Percentiles rank a stretch among this genome's conserved stretches.
phyloP scores from a whole-genome alignment of 2,113 vertebrate species.

The Cyphomyrus plagiostoma region DNA sequence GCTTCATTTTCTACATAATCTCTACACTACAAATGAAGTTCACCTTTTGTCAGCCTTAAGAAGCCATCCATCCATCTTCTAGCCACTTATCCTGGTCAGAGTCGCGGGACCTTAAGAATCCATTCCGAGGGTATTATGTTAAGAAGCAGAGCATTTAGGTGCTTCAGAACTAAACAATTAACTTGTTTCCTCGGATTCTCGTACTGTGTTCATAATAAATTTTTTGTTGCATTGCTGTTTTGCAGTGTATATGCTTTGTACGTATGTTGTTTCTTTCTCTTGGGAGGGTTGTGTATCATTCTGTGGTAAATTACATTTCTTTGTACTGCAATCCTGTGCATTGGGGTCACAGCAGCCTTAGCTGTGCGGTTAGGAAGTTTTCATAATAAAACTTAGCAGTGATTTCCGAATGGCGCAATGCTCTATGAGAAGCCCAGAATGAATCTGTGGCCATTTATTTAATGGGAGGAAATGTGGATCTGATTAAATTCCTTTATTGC shows the following conservation, averaged over 20 bases:
- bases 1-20: background rate
- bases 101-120: background rate
- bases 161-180: background rate
- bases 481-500: background rate
- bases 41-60: conserved; percentile 1
- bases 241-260: background rate
- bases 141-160: background rate
- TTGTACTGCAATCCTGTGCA: background rate
- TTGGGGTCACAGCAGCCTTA: background rate
- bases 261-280: background rate
- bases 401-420: background rate
- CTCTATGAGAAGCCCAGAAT: background rate
- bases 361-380: background rate
- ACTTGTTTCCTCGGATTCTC: background rate
- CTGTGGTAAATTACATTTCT: background rate
- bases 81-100: background rate
- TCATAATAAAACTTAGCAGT: background rate
- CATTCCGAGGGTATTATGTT: background rate
- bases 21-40: background rate
- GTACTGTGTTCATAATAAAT: background rate
- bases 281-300: background rate
- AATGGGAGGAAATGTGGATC: background rate
- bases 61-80: background rate
- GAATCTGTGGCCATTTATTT: background rate
- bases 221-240: background rate